These are phyloP conservation scores for Heliconius erato DNA, from an alignment of 2,888 invertebrate genomes.

Conservation along the genomic window DNA sequence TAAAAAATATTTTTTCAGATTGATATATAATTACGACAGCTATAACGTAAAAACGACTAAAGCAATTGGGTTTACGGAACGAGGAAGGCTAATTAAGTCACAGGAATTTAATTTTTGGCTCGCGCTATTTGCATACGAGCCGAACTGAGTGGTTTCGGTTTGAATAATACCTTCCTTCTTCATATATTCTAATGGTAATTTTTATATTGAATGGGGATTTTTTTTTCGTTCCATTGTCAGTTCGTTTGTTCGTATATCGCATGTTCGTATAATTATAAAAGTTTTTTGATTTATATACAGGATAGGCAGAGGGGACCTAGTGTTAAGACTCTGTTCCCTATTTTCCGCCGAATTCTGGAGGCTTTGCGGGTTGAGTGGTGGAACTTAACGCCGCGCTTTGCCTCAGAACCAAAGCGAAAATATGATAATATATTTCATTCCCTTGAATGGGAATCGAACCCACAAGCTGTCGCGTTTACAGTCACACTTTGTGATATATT, in stretches of 20 bases:
- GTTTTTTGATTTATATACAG: not conserved
- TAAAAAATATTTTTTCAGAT: not conserved
- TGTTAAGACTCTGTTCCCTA: no score
- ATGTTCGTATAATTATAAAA: constrained; percentile 18
- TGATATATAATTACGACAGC: not conserved
- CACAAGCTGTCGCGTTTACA: no score
- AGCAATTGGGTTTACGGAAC: constrained; percentile 17
- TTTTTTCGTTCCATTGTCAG: not conserved
- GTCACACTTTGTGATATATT: no score
- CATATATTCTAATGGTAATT: constrained; percentile 44
- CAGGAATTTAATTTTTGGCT: constrained; percentile 31
- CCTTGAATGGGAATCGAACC: no score
- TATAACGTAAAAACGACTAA: constrained; percentile 11
- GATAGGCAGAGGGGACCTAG: no score
- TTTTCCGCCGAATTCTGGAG: no score
- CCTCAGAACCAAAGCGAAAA: no score
- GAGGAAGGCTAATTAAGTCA: constrained; percentile 29
- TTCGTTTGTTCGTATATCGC: not conserved
- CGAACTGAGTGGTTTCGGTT: constrained; percentile 14
- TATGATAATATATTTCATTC: no score
- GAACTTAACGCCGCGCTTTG: no score
- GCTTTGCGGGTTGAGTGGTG: no score
- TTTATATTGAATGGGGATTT: constrained; percentile 12
- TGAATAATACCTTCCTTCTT: constrained; percentile 26
- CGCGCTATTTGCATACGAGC: constrained; percentile 43